Evolutionary conservation across 1,140 invertebrate genomes (phyloP), one percentile per base, ranked within the genome.

Genomic region (Teleogryllus occipitalis): DNA sequence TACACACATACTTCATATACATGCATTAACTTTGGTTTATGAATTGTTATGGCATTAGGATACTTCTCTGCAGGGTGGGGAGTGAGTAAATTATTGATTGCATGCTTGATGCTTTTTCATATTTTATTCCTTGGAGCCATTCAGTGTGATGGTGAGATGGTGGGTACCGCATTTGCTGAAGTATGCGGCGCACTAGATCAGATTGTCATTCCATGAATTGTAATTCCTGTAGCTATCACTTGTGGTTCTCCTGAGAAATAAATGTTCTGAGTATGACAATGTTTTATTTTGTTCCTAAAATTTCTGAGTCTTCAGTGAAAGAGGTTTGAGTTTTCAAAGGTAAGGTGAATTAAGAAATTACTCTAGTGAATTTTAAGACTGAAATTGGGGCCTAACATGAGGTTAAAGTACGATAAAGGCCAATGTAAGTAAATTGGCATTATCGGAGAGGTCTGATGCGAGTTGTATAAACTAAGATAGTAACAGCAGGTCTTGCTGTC

Each of bases 141-240:
- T 77, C n/a, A 48, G 22, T 21, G 48, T 47, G n/a, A 77, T 48
- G 46, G 46, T 47, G 46, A n/a, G 21, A n/a, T 8, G 78, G 22
- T 78, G 46, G 22, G 54, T 78, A 22, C 21, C 21, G 48, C 21
- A 22, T 78, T 47, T 72, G 39, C n/a, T 18, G 21, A 65, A 18
- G 47, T 73, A 49, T 73, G 65, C 65, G 27, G 47, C 27, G n/a
- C 54, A 78, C 8, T 47, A 78, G n/a, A 65, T 73, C 8, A 7
- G 72, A 78, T 8, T 77, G 54, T 80, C 79, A 80, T 80, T 80
- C 79, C 79, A 77, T 77, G 54, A 76, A 54, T 76, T 76, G 75
- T 80, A 72, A 74, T 48, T 72, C 46, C 22, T 80, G 79, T 77
- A 80, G 74, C 47, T 48, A n/a, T 74, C 73, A 10, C 10, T 18